These are phyloP conservation scores for Coenonympha arcania DNA, from an alignment of 2,888 invertebrate species.

Conservation along the genomic window DNA sequence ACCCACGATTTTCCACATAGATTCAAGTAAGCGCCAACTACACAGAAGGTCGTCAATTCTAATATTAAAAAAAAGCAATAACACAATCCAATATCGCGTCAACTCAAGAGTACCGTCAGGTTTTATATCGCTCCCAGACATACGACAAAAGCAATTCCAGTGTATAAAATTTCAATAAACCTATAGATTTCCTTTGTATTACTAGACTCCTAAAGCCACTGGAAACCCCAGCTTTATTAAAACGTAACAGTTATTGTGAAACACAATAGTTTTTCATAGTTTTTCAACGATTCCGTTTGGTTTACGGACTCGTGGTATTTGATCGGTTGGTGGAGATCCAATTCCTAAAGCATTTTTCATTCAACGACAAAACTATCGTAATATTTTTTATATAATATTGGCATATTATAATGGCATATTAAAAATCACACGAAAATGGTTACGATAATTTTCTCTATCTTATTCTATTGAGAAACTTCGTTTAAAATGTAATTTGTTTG, in stretches of 20 bases:
- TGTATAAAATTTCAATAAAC: conserved; percentile 25
- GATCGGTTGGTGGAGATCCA: neutral
- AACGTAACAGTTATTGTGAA: conserved; percentile 7
- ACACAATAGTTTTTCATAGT: conserved; percentile 6
- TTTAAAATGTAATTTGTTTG: too few relatives aligned
- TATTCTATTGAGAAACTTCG: too few relatives aligned
- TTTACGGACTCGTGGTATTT: conserved; percentile 2
- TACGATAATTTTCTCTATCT: too few relatives aligned
- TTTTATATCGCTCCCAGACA: conserved; percentile 21
- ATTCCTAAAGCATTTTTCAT: too few relatives aligned
- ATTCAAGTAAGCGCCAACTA: too few relatives aligned
- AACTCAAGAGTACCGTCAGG: conserved; percentile 22
- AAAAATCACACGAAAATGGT: too few relatives aligned
- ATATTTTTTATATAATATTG: too few relatives aligned
- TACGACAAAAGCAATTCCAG: conserved; percentile 21
- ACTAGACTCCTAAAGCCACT: conserved; percentile 9
- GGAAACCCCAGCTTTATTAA: conserved; percentile 8
- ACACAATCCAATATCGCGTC: conserved; percentile 20
- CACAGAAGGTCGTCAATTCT: too few relatives aligned
- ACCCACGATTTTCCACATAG: too few relatives aligned
- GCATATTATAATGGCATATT: too few relatives aligned
- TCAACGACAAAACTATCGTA: too few relatives aligned
- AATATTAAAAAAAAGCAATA: conserved; percentile 22
- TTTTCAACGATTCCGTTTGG: neutral
- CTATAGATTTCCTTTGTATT: conserved; percentile 16